Base-by-base conservation (phyloP, 2,797 vertebrate genomes). In the Sarcoramphus papa region DNA sequence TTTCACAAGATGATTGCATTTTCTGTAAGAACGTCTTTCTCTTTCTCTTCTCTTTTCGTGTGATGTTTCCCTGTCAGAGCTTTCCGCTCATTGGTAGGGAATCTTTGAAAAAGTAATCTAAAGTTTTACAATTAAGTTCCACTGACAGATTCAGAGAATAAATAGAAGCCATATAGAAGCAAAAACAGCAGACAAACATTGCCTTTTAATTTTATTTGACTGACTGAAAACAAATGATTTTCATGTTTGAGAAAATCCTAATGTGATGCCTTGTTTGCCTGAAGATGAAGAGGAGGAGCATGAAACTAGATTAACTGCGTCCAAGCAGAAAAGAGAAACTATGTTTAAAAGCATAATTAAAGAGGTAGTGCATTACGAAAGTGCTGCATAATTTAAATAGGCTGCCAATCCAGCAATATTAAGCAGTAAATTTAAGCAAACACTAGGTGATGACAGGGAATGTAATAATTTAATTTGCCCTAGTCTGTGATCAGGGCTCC, bases 321-420 rank as follows among this genome's bases (percentile, higher is more conserved):
- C 60, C 53, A 68, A 72, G 74, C 67, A 93, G 85, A 93, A 87
- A 74, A 82, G 75, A 85, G 85, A 91, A 96, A 81, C 93, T 89
- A 17, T 41, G 43, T 88, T 96, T 95, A 88, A 94, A 92, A 96
- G 81, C 64, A 65, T 96, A 93, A 97, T 96, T 90, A 95, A 91
- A 97, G 82, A 90, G 69, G 68, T 59, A 96, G 60, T 15, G 37
- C 69, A 73, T 95, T 94, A 88, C 31, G 43, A 89, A 94, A 95
- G 89, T 69, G 73, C 84, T 96, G 93, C 96, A 85, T 92, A 93
- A 95, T 92, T 85, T 74, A 90, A 95, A 83, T 4, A 24, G 68
- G 16, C 59, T 97, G 92, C 54, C 62, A 86, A 80, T 92, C 81
- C 85, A 59, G 78, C 92, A 95, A 82, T 80, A 88, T 83, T 89